Evolutionary conservation across 2,888 invertebrate genomes (phyloP).

Genomic region (Xestia sexstrigata): DNA sequence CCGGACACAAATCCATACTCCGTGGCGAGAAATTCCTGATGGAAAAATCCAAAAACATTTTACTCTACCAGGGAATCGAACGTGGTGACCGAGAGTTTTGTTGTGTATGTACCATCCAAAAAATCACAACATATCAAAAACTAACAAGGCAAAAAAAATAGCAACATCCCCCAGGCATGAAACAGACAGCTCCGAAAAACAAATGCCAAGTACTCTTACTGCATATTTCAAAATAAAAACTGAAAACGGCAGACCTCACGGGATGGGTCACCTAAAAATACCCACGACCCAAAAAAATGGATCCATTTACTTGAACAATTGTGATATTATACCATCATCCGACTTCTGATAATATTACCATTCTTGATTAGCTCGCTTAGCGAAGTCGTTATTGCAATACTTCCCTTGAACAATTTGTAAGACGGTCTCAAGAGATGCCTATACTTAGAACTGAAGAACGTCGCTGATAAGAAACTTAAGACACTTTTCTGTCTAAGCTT

Average conservation of each 20-base stretch:
- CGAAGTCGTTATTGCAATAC: constrained; percentile 27
- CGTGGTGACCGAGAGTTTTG: not conserved
- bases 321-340: constrained; percentile 27
- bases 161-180: not conserved
- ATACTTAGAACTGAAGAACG: constrained; percentile 10
- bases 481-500: constrained; percentile 8
- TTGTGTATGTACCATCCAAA: not conserved
- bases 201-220: not conserved
- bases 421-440: constrained; percentile 22
- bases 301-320: constrained; percentile 32
- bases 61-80: not conserved
- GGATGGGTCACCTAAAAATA: constrained; percentile 29
- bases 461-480: constrained; percentile 13
- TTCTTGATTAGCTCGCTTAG: constrained; percentile 42
- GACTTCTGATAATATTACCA: constrained; percentile 38
- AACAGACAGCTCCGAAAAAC: not conserved
- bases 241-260: not conserved
- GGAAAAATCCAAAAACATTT: not conserved
- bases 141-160: not conserved
- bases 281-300: constrained; percentile 17
- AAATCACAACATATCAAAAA: not conserved
- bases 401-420: constrained; percentile 27
- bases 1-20: not conserved
- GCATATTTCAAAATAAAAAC: constrained; percentile 17
- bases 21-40: not conserved